phyloP scores from a whole-genome alignment of 2,113 vertebrate genomes.

The Thunnus maccoyii region DNA sequence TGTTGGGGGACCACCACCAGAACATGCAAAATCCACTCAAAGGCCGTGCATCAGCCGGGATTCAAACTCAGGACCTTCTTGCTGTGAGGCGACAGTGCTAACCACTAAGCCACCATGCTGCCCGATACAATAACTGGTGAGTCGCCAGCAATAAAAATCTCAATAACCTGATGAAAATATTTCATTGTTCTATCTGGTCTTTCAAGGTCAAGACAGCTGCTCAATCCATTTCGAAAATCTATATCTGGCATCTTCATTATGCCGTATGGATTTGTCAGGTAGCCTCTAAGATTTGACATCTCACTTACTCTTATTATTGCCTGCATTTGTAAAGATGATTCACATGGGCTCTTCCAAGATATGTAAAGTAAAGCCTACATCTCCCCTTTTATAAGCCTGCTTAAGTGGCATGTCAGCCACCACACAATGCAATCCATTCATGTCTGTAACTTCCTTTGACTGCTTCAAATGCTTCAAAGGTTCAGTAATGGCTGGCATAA shows the following conservation, averaged over 20 bases:
- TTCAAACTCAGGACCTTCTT: no score
- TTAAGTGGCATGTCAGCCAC: slow-evolving; percentile 22
- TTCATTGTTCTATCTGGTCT: not conserved
- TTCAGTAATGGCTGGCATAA: slow-evolving; percentile 31
- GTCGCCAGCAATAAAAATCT: not conserved
- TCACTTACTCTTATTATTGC: not conserved
- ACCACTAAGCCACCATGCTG: no score
- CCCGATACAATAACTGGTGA: not conserved
- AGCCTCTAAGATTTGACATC: not conserved
- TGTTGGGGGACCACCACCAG: no score
- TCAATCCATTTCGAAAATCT: slow-evolving; percentile 24
- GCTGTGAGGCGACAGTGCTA: no score
- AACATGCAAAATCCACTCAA: no score
- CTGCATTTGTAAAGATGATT: not conserved
- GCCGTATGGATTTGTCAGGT: not conserved
- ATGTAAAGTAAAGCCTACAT: slow-evolving; percentile 6
- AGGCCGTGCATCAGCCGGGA: no score
- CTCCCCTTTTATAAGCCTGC: slow-evolving; percentile 4
- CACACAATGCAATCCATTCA: slow-evolving; percentile 16
- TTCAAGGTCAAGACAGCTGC: slow-evolving; percentile 16
- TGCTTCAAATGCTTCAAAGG: slow-evolving; percentile 41
- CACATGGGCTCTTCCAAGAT: not conserved
- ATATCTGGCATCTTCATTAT: slow-evolving; percentile 5
- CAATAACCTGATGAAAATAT: not conserved
- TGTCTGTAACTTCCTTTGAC: slow-evolving; percentile 29